phyloP scores from a whole-genome alignment of 2,797 vertebrate genomes.

The Spinus pinus region DNA sequence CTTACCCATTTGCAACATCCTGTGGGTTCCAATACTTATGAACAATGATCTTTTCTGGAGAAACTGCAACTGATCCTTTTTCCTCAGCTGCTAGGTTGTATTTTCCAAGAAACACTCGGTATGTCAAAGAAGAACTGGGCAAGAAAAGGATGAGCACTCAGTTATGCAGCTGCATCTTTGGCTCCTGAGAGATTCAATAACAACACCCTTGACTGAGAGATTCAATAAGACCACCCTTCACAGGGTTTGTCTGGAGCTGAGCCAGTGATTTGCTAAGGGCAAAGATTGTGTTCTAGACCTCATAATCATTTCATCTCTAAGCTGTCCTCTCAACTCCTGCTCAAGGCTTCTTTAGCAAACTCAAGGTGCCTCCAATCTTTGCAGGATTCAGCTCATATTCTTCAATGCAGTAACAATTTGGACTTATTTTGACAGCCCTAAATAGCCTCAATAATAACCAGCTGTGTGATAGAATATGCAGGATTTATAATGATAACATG shows the following conservation, averaged over 20 bases:
- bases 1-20: conserved; percentile 52
- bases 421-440: not conserved
- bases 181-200: not conserved
- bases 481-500: not conserved
- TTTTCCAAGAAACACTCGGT: conserved; percentile 83
- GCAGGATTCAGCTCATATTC: not conserved
- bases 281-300: not conserved
- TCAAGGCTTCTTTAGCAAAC: not conserved
- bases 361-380: not conserved
- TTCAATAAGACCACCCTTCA: too few relatives aligned
- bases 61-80: conserved; percentile 49
- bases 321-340: not conserved
- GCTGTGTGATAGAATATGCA: not conserved
- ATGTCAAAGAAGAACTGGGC: conserved; percentile 70
- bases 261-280: not conserved
- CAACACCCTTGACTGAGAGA: not conserved
- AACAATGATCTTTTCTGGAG: conserved; percentile 76
- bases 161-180: not conserved
- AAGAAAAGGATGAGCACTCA: not conserved
- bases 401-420: not conserved
- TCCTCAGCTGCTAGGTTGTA: conserved; percentile 78
- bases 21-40: conserved; percentile 78
- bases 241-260: not conserved
- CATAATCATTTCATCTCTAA: not conserved
- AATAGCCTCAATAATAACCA: not conserved